Percentiles rank a stretch among this genome's conserved stretches.
Conservation (phyloP, 2,113 vertebrate species). For the Rhinichthys klamathensis region DNA sequence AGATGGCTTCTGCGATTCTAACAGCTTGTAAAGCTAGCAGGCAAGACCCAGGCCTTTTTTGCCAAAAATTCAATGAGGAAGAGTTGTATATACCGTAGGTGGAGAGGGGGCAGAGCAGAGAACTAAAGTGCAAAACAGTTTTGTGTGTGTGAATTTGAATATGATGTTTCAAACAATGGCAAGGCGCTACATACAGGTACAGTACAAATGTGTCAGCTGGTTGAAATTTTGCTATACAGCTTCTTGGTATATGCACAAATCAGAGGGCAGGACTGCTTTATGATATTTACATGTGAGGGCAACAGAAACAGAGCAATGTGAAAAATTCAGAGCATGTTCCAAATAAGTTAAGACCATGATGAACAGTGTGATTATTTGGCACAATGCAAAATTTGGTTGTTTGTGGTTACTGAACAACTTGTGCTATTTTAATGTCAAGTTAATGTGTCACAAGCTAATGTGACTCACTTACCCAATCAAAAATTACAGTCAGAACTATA, state of each 20-base stretch:
- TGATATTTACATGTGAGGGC: neutral
- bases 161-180: neutral
- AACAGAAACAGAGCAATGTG: neutral
- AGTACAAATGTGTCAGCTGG: neutral
- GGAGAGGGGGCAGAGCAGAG: conserved; percentile 15
- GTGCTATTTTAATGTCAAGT: too few species aligned
- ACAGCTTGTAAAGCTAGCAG: conserved; percentile 64
- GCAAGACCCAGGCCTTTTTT: conserved; percentile 47
- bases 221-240: neutral
- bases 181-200: neutral
- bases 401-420: neutral
- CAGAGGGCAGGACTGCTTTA: neutral
- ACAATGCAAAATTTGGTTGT: neutral
- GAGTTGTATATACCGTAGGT: neutral
- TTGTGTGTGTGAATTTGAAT: neutral
- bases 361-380: neutral
- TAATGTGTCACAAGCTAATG: too few species aligned
- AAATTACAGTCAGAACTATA: neutral
- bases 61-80: conserved; percentile 33
- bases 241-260: neutral
- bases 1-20: conserved; percentile 63
- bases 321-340: neutral
- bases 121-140: neutral
- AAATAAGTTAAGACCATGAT: neutral
- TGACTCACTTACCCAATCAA: too few species aligned